Evolutionary conservation across 2,888 invertebrate species (phyloP).

Genomic region (Odontocerum albicorne): DNA sequence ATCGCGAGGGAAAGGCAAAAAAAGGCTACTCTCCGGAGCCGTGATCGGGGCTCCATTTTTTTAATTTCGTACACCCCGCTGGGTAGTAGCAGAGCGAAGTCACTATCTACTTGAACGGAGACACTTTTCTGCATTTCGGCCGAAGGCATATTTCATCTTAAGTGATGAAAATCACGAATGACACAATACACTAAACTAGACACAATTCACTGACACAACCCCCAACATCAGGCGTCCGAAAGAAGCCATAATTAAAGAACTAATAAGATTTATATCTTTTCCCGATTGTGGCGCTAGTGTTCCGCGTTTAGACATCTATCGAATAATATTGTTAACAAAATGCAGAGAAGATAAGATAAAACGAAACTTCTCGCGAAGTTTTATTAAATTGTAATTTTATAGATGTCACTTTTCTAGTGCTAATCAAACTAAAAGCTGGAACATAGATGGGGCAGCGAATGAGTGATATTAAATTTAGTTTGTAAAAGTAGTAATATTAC

Average conservation of each 20-base stretch:
- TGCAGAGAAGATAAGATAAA: neutral
- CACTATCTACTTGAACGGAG: conserved; percentile 83
- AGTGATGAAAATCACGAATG: conserved; percentile 36
- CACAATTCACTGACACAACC: conserved; percentile 14
- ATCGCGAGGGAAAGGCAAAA: conserved; percentile 81
- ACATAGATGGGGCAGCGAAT: no score
- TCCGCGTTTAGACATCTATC: neutral
- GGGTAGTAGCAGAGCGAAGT: conserved; percentile 76
- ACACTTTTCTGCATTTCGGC: conserved; percentile 70
- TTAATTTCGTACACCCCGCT: conserved; percentile 79
- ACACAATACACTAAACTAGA: no score
- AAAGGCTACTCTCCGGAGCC: conserved; percentile 76
- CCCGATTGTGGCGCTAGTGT: neutral
- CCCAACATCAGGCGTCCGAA: conserved; percentile 10
- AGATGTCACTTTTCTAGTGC: no score
- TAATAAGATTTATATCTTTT: conserved; percentile 6
- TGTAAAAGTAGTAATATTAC: no score
- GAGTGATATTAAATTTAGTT: no score
- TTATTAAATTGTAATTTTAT: neutral
- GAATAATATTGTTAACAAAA: neutral
- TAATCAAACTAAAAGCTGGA: no score
- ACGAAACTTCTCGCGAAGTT: neutral
- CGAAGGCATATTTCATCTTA: conserved; percentile 60
- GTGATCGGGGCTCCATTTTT: conserved; percentile 84
- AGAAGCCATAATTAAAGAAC: conserved; percentile 19